These are phyloP conservation scores for Clanis bilineata DNA, from an alignment of 2,888 invertebrate genomes.

Conservation along the genomic window DNA sequence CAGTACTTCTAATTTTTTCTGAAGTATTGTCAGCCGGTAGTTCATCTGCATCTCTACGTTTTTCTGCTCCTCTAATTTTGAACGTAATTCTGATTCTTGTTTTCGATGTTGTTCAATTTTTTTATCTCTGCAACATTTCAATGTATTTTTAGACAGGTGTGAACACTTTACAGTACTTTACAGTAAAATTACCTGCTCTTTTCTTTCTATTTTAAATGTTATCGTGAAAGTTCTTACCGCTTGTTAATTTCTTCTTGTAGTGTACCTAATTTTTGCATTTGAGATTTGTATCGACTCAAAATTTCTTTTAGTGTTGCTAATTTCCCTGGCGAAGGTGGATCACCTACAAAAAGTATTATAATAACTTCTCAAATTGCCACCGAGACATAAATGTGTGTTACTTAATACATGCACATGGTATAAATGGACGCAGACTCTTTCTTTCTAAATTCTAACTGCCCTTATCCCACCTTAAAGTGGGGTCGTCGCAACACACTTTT, in stretches of 20 bases:
- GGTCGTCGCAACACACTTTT: too few relatives aligned
- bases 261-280: conserved; percentile 58
- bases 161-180: too few relatives aligned
- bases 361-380: not conserved
- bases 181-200: too few relatives aligned
- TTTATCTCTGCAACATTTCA: conserved; percentile 66
- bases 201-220: too few relatives aligned
- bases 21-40: conserved; percentile 63
- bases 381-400: too few relatives aligned
- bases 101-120: conserved; percentile 68
- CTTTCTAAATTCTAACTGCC: too few relatives aligned
- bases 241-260: conserved; percentile 69
- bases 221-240: too few relatives aligned
- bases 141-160: too few relatives aligned
- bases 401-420: too few relatives aligned
- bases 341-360: conserved; percentile 42
- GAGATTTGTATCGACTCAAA: conserved; percentile 63
- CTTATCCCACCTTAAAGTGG: too few relatives aligned
- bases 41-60: conserved; percentile 68
- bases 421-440: too few relatives aligned
- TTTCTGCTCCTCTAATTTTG: conserved; percentile 66
- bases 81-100: conserved; percentile 61
- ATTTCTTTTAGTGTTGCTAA: conserved; percentile 69
- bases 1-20: conserved; percentile 62
- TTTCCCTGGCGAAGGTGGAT: conserved; percentile 69